Base-by-base conservation (phyloP, 2,797 vertebrate genomes). In the Sebastes diploproa region DNA sequence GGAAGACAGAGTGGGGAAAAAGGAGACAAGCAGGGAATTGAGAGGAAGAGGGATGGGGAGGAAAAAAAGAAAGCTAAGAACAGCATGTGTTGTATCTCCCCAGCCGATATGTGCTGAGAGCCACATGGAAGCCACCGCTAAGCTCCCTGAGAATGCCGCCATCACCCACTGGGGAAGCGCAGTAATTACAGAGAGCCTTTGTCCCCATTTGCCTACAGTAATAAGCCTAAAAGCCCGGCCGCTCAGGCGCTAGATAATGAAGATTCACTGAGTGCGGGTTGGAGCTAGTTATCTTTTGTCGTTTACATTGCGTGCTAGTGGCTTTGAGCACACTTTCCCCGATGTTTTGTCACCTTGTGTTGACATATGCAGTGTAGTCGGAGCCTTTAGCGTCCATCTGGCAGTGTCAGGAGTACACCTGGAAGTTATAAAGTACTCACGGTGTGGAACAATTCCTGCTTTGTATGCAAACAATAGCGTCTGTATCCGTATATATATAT, bases 161-260 rank as follows among this genome's bases (percentile, higher is more conserved):
- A 80, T 86, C 78, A 81, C 83, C 91, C 92, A 87, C 87, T 72
- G 78, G 91, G 92, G 90, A 90, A 75, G 86, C 46, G 6, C 71
- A 88, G 89, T 94, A 94, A 95, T 95, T 95, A 94, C 90, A 92
- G 83, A 80, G 65, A 82, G 82, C 87, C 87, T 92, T 93, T 89
- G 83, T 93, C 89, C 90, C 88, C 81, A 87, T 92, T 92, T 91
- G 89, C 87, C 85, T 68, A 83, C 82, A 88, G 87, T 92, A 94
- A 94, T 93, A 88, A 90, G 90, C 91, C 86, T 86, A 83, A 89
- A 92, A 93, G 84, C 87, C 81, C 72, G 9, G 81, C 76, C 85
- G 85, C 85, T 87, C 77, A 81, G 60, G 23, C 89, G 54, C 89
- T 78, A 84, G 77, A 91, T 92, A 90, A 92, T 91, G 76, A 89